These are phyloP conservation scores for Zoroaster sp. DNA, from an alignment of 53 echinoderm and acorn worm species.

Conservation along the genomic window DNA sequence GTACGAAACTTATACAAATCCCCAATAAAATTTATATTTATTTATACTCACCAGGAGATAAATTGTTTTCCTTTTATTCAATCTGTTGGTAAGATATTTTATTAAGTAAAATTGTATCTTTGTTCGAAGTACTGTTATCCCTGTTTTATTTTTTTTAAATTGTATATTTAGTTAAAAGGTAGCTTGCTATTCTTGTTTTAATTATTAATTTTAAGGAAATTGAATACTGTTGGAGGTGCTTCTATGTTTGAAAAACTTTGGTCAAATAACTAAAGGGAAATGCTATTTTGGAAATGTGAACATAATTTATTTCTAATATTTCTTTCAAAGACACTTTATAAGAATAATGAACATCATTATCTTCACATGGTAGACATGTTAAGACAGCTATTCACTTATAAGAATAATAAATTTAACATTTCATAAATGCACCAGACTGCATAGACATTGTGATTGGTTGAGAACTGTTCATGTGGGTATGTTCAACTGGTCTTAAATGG, in stretches of 20 bases:
- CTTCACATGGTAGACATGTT: background rate
- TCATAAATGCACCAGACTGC: too few species aligned
- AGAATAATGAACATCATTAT: background rate
- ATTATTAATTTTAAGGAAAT: background rate
- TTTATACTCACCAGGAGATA: slow-evolving; percentile 28
- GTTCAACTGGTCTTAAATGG: too few species aligned
- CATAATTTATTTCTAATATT: background rate
- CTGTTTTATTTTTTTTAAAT: background rate
- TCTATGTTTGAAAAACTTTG: background rate
- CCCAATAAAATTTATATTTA: background rate
- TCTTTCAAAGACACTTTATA: background rate
- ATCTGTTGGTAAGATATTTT: slow-evolving; percentile 12
- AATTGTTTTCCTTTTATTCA: background rate
- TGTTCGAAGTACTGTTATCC: background rate
- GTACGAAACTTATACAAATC: background rate
- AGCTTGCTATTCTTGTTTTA: background rate
- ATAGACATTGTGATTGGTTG: too few species aligned
- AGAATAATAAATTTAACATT: too few species aligned
- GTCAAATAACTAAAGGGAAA: background rate
- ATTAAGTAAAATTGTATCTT: background rate
- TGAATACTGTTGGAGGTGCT: background rate
- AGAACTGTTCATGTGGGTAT: too few species aligned
- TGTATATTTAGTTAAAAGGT: background rate
- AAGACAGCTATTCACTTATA: too few species aligned
- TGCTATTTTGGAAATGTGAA: background rate